Conservation (phyloP, 2,113 vertebrate genomes). For the Cyanistes caeruleus region DNA sequence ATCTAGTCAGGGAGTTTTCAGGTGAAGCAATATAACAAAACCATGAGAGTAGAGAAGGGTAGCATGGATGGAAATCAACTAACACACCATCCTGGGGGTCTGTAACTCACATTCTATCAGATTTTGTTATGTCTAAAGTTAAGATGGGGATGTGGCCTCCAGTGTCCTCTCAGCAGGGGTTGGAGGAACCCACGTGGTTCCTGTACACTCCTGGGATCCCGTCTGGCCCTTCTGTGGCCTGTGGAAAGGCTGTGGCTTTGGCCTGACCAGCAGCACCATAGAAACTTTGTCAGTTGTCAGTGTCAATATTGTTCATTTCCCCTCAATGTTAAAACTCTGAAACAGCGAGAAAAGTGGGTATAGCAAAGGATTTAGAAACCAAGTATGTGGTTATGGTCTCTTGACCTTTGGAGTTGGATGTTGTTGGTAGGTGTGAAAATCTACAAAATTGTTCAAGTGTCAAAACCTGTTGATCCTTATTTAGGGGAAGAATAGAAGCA, state of each 20-base stretch:
- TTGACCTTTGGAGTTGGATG: neutral
- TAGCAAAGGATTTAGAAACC: neutral
- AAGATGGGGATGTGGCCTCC: neutral
- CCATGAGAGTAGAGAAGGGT: neutral
- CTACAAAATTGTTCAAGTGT: neutral
- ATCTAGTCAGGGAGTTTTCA: slow-evolving; percentile 33
- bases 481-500: neutral
- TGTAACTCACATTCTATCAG: neutral
- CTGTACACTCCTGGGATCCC: rapidly evolving
- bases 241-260: neutral
- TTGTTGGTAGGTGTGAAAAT: neutral
- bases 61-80: neutral
- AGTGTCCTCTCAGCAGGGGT: neutral
- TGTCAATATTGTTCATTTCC: neutral
- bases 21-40: slow-evolving; percentile 45
- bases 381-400: neutral
- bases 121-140: neutral
- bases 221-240: neutral
- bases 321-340: neutral
- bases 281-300: neutral
- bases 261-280: neutral
- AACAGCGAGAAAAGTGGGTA: neutral
- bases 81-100: neutral
- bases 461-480: neutral
- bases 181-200: neutral